Conservation (phyloP, 2,797 vertebrate species). For the Accipiter badius region DNA sequence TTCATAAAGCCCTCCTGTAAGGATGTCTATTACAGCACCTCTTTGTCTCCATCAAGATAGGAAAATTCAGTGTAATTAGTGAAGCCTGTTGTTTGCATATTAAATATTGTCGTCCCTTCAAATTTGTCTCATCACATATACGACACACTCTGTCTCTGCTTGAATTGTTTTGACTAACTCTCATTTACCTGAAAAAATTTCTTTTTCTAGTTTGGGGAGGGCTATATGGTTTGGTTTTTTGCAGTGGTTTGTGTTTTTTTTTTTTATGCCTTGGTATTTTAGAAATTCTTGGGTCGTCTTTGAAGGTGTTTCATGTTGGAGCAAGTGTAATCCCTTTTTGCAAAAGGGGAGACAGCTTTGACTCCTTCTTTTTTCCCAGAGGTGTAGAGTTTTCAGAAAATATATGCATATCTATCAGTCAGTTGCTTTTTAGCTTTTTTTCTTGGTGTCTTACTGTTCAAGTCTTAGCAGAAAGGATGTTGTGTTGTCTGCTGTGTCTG, state of each 20-base stretch:
- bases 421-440: neutral
- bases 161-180: conserved; percentile 6
- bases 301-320: conserved; percentile 54
- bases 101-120: neutral
- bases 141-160: neutral
- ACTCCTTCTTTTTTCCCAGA: neutral
- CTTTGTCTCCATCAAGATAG: conserved; percentile 28
- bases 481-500: neutral
- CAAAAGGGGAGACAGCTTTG: neutral
- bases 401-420: neutral
- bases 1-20: neutral
- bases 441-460: conserved; percentile 20
- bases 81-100: neutral
- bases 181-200: neutral
- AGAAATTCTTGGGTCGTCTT: conserved; percentile 44
- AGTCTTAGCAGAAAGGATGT: conserved; percentile 45
- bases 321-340: conserved; percentile 46
- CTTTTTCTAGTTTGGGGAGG: neutral
- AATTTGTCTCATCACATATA: neutral
- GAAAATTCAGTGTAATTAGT: conserved; percentile 2
- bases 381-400: neutral
- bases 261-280: conserved; percentile 1
- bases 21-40: neutral
- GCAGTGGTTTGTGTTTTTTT: neutral
- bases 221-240: neutral